phyloP scores from a whole-genome alignment of 1,140 invertebrate genomes.

The Philaenus spumarius region DNA sequence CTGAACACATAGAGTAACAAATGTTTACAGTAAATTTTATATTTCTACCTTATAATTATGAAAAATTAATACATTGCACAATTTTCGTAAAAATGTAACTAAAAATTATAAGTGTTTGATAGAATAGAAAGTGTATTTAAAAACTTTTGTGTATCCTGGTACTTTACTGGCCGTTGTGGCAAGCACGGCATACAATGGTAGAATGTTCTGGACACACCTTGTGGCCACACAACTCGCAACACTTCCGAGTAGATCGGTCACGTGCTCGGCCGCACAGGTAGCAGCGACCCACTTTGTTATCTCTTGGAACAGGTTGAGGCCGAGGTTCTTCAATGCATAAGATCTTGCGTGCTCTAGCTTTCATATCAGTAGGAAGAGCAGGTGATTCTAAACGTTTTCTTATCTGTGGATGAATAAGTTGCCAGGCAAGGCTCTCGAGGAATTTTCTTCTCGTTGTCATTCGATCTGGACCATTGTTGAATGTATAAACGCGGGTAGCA shows the following conservation, averaged over 20 bases:
- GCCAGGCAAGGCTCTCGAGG: not conserved
- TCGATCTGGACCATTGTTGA: not conserved
- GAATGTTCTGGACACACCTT: conserved; percentile 6
- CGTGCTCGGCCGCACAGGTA: not conserved
- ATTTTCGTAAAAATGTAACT: no score
- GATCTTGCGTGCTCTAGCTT: not conserved
- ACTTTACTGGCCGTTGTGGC: not conserved
- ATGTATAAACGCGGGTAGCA: not conserved
- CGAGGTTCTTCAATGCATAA: not conserved
- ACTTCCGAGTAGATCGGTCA: not conserved
- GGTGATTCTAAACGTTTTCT: not conserved
- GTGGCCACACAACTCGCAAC: not conserved
- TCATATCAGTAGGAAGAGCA: conserved; percentile 4
- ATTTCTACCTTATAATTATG: not conserved
- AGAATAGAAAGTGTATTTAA: not conserved
- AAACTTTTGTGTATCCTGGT: not conserved
- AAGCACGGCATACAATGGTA: not conserved
- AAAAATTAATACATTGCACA: not conserved
- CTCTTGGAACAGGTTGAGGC: not conserved
- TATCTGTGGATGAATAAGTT: conserved; percentile 6
- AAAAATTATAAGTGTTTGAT: not conserved
- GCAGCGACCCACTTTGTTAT: conserved; percentile 2
- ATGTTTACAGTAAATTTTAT: not conserved
- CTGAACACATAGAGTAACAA: not conserved
- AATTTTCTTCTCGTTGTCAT: not conserved